A percentile compares a stretch with the other conserved stretches of the same genome.
Conservation (phyloP, 2,888 invertebrate genomes). For the Anoplius nigerrimus region DNA sequence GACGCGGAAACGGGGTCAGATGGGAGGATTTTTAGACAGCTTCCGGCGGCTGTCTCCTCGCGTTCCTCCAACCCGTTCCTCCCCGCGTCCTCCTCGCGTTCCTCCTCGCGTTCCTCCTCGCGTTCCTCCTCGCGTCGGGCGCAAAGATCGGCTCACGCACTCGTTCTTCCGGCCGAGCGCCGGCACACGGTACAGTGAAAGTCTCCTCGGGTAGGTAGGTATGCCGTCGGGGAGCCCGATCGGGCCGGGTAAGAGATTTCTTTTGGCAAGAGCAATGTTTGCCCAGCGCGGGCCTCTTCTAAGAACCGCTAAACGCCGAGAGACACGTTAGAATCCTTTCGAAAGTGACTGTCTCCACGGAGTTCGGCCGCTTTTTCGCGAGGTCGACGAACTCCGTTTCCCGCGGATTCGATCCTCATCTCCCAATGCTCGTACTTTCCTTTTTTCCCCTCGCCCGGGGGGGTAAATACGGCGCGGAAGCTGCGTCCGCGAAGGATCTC, state of each 20-base stretch:
- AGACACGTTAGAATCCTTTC: too few relatives aligned
- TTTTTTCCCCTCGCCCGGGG: too few relatives aligned
- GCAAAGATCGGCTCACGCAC: neutral
- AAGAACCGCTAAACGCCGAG: too few relatives aligned
- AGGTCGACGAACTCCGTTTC: slow-evolving; percentile 10
- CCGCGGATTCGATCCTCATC: too few relatives aligned
- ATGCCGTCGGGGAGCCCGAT: neutral
- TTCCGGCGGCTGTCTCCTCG: too few relatives aligned
- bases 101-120: neutral
- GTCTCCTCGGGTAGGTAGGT: neutral
- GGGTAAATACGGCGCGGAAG: too few relatives aligned
- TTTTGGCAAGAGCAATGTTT: slow-evolving; percentile 6
- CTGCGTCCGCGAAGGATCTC: too few relatives aligned
- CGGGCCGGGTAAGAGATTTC: neutral
- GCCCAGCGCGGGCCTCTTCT: neutral
- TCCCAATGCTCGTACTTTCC: too few relatives aligned
- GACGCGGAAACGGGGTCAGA: too few relatives aligned
- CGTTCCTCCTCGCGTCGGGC: too few relatives aligned
- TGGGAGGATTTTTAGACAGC: too few relatives aligned
- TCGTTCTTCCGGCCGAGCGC: neutral
- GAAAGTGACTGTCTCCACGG: too few relatives aligned
- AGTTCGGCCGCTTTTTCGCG: neutral
- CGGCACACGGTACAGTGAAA: neutral
- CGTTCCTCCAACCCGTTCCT: neutral
- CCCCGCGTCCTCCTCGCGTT: neutral